These are phyloP conservation scores for Eulacestoma nigropectus DNA, from an alignment of 2,113 vertebrate genomes.

Conservation along the genomic window DNA sequence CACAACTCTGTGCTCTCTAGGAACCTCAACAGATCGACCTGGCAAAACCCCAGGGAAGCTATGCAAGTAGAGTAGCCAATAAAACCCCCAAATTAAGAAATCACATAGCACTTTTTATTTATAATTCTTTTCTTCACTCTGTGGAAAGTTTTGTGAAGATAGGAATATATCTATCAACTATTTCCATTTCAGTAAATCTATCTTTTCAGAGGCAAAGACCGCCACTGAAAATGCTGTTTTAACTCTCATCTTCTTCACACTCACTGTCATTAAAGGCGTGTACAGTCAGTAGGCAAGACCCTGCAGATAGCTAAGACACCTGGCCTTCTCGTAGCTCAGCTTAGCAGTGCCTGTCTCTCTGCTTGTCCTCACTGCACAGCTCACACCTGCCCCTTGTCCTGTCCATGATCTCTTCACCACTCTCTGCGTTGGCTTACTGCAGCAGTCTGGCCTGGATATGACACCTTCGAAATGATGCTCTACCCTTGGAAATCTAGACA, in stretches of 20 bases:
- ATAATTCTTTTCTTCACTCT: not conserved
- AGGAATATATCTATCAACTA: not conserved
- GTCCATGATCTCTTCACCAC: not conserved
- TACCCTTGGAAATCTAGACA: not conserved
- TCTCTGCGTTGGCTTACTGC: not conserved
- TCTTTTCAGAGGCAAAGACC: not conserved
- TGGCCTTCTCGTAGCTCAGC: not conserved
- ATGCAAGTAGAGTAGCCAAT: not conserved
- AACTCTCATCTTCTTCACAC: not conserved
- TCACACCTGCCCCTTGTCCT: accelerated
- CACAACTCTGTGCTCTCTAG: not conserved
- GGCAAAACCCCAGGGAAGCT: not conserved
- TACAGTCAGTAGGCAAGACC: not conserved
- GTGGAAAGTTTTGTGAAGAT: not conserved
- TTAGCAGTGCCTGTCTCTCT: not conserved
- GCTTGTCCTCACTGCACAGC: not conserved
- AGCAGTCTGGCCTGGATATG: not conserved
- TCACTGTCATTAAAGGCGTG: not conserved
- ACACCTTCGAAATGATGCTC: not conserved
- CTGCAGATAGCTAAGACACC: not conserved
- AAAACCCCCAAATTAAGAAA: not conserved
- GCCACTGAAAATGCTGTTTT: not conserved
- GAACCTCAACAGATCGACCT: not conserved
- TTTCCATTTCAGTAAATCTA: not conserved
- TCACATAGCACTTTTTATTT: not conserved